A percentile compares a stretch with the other conserved stretches of the same genome.
Evolutionary conservation across 2,113 vertebrate species (phyloP).

Genomic region (Chroicocephalus ridibundus): DNA sequence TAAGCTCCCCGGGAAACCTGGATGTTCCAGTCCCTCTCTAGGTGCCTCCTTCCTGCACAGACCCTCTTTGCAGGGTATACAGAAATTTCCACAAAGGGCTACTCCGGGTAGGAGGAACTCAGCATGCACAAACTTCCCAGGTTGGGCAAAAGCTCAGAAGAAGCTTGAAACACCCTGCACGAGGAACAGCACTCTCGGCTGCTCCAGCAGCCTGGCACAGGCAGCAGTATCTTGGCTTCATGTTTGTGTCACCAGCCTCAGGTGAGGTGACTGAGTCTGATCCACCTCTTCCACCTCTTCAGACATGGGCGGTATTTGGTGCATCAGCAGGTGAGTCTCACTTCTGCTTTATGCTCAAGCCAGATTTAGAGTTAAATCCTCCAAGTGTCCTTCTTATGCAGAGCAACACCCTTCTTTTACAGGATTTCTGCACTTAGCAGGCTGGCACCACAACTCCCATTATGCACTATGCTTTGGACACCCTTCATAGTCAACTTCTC

Average conservation of each 20-base stretch:
- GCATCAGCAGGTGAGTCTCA: neutral
- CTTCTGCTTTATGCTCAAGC: neutral
- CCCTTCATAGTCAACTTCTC: neutral
- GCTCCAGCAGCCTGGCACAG: neutral
- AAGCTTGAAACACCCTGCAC: neutral
- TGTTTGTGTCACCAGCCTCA: neutral
- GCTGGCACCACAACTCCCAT: neutral
- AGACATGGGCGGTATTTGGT: neutral
- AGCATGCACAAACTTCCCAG: neutral
- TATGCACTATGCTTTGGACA: neutral
- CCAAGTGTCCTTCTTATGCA: neutral
- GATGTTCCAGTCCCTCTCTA: neutral
- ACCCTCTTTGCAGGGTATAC: neutral
- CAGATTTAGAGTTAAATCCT: neutral
- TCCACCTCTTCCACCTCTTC: neutral
- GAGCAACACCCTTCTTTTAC: neutral
- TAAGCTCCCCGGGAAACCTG: neutral
- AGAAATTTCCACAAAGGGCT: neutral
- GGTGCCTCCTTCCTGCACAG: neutral
- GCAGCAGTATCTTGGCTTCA: neutral
- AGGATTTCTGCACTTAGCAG: neutral
- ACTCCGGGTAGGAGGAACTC: neutral
- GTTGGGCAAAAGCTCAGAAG: neutral
- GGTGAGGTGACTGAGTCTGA: neutral
- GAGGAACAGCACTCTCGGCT: neutral